Percentiles rank a stretch among this genome's conserved stretches.
Conservation (phyloP, 2,888 invertebrate genomes). For the Gymnoscelis rufifasciata region DNA sequence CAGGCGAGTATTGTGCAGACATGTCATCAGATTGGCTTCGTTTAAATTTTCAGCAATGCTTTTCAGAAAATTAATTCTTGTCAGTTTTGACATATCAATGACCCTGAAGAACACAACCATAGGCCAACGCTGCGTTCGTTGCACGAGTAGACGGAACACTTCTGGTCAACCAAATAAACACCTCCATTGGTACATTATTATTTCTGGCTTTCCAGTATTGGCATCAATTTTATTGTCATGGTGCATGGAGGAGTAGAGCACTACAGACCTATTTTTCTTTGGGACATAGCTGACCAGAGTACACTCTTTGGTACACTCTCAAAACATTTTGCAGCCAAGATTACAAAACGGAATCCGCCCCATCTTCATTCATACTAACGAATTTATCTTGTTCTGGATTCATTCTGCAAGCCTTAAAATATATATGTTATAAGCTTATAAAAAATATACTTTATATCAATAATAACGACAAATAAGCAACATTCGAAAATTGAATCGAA, state of each 20-base stretch:
- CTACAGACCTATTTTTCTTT: slow-evolving; percentile 22
- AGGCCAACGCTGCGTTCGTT: slow-evolving; percentile 30
- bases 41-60: slow-evolving; percentile 4
- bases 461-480: slow-evolving; percentile 1
- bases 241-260: slow-evolving; percentile 24
- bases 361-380: background rate
- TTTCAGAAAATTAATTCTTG: slow-evolving; percentile 8
- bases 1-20: slow-evolving; percentile 5
- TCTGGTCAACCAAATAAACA: slow-evolving; percentile 30
- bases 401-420: slow-evolving; percentile 1
- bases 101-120: slow-evolving; percentile 19
- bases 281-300: slow-evolving; percentile 21
- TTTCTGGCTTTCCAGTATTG: slow-evolving; percentile 23
- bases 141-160: slow-evolving; percentile 28
- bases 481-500: background rate
- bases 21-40: slow-evolving; percentile 6
- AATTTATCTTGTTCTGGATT: too few species aligned
- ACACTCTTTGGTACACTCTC: slow-evolving; percentile 15
- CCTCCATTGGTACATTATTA: slow-evolving; percentile 30
- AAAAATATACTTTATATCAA: background rate
- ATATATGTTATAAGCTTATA: background rate
- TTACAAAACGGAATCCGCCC: background rate
- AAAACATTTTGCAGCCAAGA: background rate
- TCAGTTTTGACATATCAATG: slow-evolving; percentile 7
- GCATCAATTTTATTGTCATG: slow-evolving; percentile 9